Evolutionary conservation across 2,113 vertebrate genomes (phyloP).

Genomic region (Tachysurus fulvidraco): DNA sequence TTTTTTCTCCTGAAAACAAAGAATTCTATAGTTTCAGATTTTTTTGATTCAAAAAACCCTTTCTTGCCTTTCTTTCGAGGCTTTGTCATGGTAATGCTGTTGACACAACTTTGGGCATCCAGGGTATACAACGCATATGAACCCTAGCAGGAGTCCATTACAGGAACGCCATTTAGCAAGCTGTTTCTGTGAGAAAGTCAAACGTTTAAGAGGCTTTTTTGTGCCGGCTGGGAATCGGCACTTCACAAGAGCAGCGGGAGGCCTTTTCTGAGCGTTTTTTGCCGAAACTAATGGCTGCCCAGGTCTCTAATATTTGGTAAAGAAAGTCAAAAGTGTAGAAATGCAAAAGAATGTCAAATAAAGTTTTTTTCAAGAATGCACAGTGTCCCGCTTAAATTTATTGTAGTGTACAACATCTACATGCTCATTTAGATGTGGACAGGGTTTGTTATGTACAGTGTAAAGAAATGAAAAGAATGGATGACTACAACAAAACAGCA

Average conservation of each 20-base stretch:
- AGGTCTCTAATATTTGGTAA: constrained; percentile 72
- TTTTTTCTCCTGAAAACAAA: constrained; percentile 78
- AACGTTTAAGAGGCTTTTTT: constrained; percentile 75
- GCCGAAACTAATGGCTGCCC: constrained; percentile 67
- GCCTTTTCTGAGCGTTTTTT: constrained; percentile 61
- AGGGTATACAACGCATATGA: constrained; percentile 81
- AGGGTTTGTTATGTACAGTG: constrained; percentile 5
- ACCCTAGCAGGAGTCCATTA: constrained; percentile 83
- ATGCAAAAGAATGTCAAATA: constrained; percentile 66
- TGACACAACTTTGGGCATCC: constrained; percentile 79
- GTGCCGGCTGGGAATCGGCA: constrained; percentile 60
- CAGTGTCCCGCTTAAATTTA: background rate
- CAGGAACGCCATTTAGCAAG: constrained; percentile 79
- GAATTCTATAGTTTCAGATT: constrained; percentile 85
- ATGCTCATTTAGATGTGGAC: constrained; percentile 4
- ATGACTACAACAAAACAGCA: background rate
- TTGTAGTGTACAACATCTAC: background rate
- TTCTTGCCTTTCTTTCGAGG: constrained; percentile 68
- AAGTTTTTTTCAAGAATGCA: constrained; percentile 49
- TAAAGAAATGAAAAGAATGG: background rate
- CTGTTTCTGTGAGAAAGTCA: constrained; percentile 82
- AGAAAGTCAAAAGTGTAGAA: constrained; percentile 70
- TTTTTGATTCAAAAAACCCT: constrained; percentile 69
- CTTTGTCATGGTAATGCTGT: constrained; percentile 83
- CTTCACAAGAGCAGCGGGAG: constrained; percentile 70